These are phyloP conservation scores for Drosophila mettleri DNA, from an alignment of 2,888 invertebrate species.

Conservation along the genomic window DNA sequence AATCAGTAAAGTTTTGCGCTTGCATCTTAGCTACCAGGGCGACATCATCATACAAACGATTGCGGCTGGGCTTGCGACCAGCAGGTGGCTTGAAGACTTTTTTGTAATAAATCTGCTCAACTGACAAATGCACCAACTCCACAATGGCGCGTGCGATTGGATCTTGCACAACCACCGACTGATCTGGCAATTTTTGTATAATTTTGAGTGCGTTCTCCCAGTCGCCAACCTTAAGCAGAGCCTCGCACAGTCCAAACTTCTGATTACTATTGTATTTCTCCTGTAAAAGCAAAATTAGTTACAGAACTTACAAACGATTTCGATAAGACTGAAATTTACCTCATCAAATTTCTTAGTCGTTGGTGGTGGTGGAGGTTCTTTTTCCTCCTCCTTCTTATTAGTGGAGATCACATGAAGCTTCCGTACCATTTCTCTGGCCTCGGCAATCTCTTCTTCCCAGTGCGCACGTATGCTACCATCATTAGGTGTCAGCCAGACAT, in stretches of 20 bases:
- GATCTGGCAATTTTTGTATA: constrained; percentile 92
- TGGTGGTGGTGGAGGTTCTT: constrained; percentile 90
- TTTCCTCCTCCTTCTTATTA: constrained; percentile 88
- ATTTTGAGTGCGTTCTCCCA: constrained; percentile 94
- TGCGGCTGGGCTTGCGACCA: constrained; percentile 86
- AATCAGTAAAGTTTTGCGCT: constrained; percentile 89
- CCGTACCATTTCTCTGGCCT: constrained; percentile 94
- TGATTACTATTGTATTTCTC: constrained; percentile 89
- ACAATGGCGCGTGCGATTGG: constrained; percentile 92
- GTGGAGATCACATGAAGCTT: constrained; percentile 93
- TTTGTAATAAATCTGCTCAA: constrained; percentile 94
- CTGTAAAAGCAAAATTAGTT: constrained; percentile 30
- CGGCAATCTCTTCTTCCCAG: constrained; percentile 92
- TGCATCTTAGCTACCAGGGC: constrained; percentile 78
- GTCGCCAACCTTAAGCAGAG: constrained; percentile 93
- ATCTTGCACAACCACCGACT: constrained; percentile 91
- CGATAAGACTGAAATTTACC: constrained; percentile 84
- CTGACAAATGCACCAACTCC: constrained; percentile 91
- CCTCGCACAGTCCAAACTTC: constrained; percentile 96
- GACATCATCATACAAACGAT: constrained; percentile 85
- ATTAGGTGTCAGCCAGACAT: constrained; percentile 95
- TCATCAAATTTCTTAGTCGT: constrained; percentile 89
- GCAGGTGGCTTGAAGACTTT: constrained; percentile 89
- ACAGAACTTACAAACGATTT: background rate
- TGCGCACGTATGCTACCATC: constrained; percentile 92